Percentiles rank a stretch among this genome's conserved stretches.
Conservation (phyloP, 2,888 invertebrate genomes). For the Sipha maydis region DNA sequence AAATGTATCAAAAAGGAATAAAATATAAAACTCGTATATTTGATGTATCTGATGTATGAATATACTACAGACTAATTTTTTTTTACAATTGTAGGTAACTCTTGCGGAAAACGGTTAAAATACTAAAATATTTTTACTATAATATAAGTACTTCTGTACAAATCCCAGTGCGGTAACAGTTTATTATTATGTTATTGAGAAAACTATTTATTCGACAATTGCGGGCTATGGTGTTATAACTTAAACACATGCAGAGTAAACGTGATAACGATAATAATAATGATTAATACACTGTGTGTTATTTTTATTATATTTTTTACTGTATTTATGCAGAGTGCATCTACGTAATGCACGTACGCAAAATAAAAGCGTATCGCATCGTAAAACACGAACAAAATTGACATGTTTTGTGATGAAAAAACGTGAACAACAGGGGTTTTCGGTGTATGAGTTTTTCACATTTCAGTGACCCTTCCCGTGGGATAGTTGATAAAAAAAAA, state of each 20-base stretch:
- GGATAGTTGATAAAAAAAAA: background rate
- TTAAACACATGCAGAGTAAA: background rate
- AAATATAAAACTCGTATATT: background rate
- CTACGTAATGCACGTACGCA: background rate
- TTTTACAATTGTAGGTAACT: background rate
- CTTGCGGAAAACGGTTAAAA: background rate
- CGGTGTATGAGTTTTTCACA: conserved; percentile 14
- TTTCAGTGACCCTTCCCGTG: conserved; percentile 25
- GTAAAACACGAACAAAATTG: background rate
- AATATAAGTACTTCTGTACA: background rate
- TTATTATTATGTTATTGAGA: background rate
- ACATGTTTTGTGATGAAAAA: background rate
- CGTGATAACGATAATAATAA: background rate
- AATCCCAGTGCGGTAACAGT: background rate
- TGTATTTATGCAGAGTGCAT: background rate
- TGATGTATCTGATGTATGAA: background rate
- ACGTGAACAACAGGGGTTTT: background rate
- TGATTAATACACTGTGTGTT: background rate
- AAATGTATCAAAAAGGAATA: background rate
- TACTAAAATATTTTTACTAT: too few species aligned
- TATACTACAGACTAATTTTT: background rate
- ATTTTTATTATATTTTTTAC: too few species aligned
- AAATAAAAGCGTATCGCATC: background rate
- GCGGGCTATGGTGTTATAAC: background rate
- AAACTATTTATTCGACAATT: background rate